These are phyloP conservation scores for Agelas oroides DNA, from an alignment of 37 sponge, comb jelly and placozoan genomes.

Conservation along the genomic window DNA sequence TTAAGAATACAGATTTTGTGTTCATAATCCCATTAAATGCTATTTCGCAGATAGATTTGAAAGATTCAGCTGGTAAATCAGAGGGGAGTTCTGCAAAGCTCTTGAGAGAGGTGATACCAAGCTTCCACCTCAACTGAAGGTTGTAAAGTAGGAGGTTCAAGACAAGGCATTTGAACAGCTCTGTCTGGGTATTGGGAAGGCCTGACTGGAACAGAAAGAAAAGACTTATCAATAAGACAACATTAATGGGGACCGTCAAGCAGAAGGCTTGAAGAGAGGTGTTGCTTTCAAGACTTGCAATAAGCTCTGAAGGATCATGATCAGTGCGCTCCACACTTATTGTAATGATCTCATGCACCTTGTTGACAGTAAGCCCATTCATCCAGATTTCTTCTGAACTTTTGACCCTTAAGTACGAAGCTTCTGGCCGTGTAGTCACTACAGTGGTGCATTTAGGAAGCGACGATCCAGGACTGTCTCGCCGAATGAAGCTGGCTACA, in stretches of 20 bases:
- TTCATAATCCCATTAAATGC: neutral
- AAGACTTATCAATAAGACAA: neutral
- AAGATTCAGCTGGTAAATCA: neutral
- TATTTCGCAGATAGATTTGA: neutral
- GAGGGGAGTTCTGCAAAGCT: neutral
- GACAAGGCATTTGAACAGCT: neutral
- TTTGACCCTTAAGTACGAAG: neutral
- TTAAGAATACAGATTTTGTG: neutral
- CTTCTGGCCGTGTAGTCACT: neutral
- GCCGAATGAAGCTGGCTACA: neutral
- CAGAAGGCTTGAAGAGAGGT: neutral
- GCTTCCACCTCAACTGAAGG: neutral
- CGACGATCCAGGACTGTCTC: neutral
- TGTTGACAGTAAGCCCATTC: too few species aligned
- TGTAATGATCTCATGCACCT: neutral
- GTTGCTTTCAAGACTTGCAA: neutral
- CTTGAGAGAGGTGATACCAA: neutral
- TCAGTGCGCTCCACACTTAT: neutral
- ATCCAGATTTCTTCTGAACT: too few species aligned
- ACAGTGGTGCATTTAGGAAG: neutral
- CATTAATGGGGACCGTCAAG: neutral
- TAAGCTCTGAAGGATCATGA: neutral
- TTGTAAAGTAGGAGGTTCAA: neutral
- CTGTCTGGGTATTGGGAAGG: neutral
- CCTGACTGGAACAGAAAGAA: neutral